Evolutionary conservation across 2,113 vertebrate species (phyloP).

Genomic region (Telmatochromis sp.): DNA sequence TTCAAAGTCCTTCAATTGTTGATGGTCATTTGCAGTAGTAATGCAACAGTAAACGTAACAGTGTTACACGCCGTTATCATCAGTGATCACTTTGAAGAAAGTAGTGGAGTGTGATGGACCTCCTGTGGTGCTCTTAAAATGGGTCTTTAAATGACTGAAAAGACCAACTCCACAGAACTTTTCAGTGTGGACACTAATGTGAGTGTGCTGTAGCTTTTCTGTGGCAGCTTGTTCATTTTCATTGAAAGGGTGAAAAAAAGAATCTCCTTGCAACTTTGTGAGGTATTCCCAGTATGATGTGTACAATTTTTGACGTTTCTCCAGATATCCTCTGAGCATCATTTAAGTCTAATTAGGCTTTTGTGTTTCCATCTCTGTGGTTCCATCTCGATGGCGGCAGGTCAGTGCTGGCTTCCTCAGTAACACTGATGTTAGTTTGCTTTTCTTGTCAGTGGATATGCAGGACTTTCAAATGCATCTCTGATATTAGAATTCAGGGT

Average conservation of each 20-base stretch:
- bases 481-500: not conserved
- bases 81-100: not conserved
- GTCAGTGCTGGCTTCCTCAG: not conserved
- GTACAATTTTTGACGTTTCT: not conserved
- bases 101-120: not conserved
- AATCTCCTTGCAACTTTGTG: not conserved
- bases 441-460: not conserved
- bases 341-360: not conserved
- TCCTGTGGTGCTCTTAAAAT: not conserved
- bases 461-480: not conserved
- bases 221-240: not conserved
- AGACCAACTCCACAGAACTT: not conserved
- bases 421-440: not conserved
- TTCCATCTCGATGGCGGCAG: not conserved
- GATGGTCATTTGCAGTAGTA: not conserved
- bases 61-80: not conserved
- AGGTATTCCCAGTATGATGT: not conserved
- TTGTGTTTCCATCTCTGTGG: not conserved
- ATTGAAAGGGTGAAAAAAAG: not conserved
- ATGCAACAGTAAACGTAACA: not conserved
- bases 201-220: not conserved
- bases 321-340: not conserved
- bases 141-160: not conserved
- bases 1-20: not conserved
- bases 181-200: not conserved